Conservation (phyloP, 1,140 invertebrate species). For the Charaxes varanes region DNA sequence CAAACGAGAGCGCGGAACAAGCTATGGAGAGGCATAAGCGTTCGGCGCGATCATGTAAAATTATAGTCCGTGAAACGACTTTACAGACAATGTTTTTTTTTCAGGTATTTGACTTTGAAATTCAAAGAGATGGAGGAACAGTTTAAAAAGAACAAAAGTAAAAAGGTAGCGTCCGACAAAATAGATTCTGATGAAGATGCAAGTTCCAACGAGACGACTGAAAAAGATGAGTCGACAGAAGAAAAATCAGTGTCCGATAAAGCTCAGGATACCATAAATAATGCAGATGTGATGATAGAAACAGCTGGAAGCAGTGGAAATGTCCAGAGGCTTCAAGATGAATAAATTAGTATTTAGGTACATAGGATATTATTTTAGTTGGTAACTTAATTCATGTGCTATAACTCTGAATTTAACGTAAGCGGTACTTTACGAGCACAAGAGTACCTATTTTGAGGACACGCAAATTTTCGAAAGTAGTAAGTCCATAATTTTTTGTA, state of each 20-base stretch:
- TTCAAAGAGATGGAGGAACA: conserved; percentile 89
- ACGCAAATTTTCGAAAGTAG: too few species aligned
- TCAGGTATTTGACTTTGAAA: conserved; percentile 85
- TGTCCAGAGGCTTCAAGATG: conserved; percentile 50
- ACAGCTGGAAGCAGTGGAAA: conserved; percentile 55
- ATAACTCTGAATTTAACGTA: too few species aligned
- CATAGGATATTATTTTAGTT: not conserved
- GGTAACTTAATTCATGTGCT: too few species aligned
- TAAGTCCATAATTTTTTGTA: too few species aligned
- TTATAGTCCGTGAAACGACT: too few species aligned
- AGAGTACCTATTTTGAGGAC: too few species aligned
- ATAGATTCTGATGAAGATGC: conserved; percentile 37
- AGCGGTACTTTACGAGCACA: too few species aligned
- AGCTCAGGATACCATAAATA: conserved; percentile 15
- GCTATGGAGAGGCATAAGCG: too few species aligned
- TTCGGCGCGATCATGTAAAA: too few species aligned
- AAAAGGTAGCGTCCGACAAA: conserved; percentile 39
- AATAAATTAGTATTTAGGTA: conserved; percentile 16
- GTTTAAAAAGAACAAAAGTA: conserved; percentile 74
- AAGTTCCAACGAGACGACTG: conserved; percentile 12
- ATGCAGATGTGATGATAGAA: conserved; percentile 39
- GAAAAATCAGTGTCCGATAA: conserved; percentile 16
- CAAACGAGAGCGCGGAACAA: too few species aligned
- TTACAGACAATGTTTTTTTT: too few species aligned
- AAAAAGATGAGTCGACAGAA: conserved; percentile 23